Base-by-base conservation (phyloP, 1,140 invertebrate species). In the Saccostrea cuccullata region DNA sequence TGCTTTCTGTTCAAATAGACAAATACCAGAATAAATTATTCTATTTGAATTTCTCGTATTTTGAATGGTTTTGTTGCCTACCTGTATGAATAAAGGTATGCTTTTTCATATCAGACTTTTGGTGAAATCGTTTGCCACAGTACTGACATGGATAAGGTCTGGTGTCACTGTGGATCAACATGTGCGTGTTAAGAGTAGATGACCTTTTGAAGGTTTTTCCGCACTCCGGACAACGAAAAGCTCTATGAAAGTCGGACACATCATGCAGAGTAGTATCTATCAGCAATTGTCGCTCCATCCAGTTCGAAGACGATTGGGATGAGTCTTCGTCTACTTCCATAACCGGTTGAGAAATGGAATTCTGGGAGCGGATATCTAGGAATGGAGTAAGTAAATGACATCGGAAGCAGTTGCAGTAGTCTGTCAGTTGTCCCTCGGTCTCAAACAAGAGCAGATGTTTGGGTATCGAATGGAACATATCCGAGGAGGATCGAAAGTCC, bases 101-200 rank as follows among this genome's bases (percentile, higher is more conserved):
- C 94, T 99, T 99, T 96, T 99, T 99, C 98, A 99, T 99, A 95
- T 99, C 98, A 58, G 98, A 98, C 95, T 99, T 99, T 95, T 99
- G 99, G 94, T 99, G 99, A 96, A 99, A 99, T 90, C 98, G 95
- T 95, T 99, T 99, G 87, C 98, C 98, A 95, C 99, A 97, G 85
- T 96, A 94, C 20, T 92, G 93, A 87, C 94, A 95, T 11, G 94
- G 93, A 90, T 94, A 95, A 5, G 94, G 94, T 26, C 94, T 77
- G 58, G 98, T 99, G 95, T 99, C 98, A 87, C 98, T 99, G 96
- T 99, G 99, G 92, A 99, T 99, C 85, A 99, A 97, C 89, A 99
- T 96, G 95, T 99, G 99, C 17, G 99, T 99, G 89, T 98, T 99
- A 36, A 99, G 96, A 0, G 99, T 99, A 91, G 98, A 99, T 86